These are phyloP conservation scores for Colletes collaris DNA, from an alignment of 2,888 invertebrate species.

Conservation along the genomic window DNA sequence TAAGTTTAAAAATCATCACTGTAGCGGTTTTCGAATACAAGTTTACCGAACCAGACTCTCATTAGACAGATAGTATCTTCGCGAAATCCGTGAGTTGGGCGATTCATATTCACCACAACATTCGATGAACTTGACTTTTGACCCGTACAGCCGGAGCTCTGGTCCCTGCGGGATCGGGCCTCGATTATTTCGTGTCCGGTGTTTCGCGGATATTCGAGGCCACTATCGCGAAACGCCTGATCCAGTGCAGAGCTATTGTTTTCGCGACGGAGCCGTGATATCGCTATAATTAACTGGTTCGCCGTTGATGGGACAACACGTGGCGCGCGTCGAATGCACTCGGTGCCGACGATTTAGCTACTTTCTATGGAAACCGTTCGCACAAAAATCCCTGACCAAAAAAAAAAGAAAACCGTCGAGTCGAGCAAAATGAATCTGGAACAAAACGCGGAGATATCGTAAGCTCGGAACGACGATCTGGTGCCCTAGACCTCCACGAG, in stretches of 20 bases:
- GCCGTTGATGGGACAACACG: slow-evolving; percentile 69
- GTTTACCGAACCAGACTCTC: no score
- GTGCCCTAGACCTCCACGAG: neutral
- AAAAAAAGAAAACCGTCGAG: no score
- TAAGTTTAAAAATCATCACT: no score
- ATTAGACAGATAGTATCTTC: no score
- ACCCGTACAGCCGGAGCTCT: slow-evolving; percentile 21
- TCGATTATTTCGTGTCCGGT: slow-evolving; percentile 75
- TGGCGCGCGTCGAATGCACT: slow-evolving; percentile 38
- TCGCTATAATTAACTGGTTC: slow-evolving; percentile 76
- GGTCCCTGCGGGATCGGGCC: slow-evolving; percentile 67
- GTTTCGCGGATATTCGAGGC: slow-evolving; percentile 73
- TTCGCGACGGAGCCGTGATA: slow-evolving; percentile 72
- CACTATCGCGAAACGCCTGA: slow-evolving; percentile 77
- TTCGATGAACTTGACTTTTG: slow-evolving; percentile 37
- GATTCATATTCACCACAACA: neutral
- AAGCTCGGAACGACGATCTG: neutral
- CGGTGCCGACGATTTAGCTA: slow-evolving; percentile 46
- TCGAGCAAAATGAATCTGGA: neutral
- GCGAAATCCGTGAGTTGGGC: no score
- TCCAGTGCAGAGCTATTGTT: slow-evolving; percentile 76
- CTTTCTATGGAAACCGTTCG: slow-evolving; percentile 12
- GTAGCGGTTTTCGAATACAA: no score
- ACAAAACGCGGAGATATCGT: no score
- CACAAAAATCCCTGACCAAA: no score